Conservation (phyloP, 2,113 vertebrate species). For the Gadus chalcogrammus region DNA sequence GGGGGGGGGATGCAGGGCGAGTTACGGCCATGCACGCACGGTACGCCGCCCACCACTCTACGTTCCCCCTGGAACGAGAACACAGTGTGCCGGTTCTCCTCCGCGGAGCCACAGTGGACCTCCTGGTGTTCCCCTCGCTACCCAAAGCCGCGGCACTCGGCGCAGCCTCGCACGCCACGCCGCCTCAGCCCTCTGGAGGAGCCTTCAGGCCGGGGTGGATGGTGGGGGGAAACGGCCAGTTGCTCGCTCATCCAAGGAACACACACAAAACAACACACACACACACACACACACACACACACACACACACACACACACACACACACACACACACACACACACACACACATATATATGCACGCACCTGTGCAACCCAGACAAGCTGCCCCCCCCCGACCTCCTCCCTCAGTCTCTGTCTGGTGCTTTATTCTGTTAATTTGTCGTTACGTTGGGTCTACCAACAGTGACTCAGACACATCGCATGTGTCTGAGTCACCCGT, state of each 20-base stretch:
- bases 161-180: constrained; percentile 24
- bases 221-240: too few species aligned
- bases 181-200: constrained; percentile 13
- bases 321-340: too few species aligned
- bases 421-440: neutral
- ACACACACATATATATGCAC: neutral
- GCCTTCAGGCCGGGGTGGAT: constrained; percentile 3
- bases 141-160: constrained; percentile 25
- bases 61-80: constrained; percentile 58
- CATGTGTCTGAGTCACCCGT: neutral
- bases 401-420: neutral
- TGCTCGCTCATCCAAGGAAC: too few species aligned
- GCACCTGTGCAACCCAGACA: neutral
- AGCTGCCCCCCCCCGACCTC: constrained; percentile 3
- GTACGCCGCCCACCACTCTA: constrained; percentile 23
- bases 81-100: constrained; percentile 68
- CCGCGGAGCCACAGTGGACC: constrained; percentile 49
- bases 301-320: too few species aligned
- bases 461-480: neutral
- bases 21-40: constrained; percentile 32
- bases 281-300: too few species aligned
- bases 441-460: neutral
- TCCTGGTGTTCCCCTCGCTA: constrained; percentile 43
- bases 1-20: constrained; percentile 44
- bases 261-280: too few species aligned